Percentiles rank a stretch among this genome's conserved stretches.
Evolutionary conservation across 2,797 vertebrate genomes (phyloP).

Genomic region (Sarcoramphus papa): DNA sequence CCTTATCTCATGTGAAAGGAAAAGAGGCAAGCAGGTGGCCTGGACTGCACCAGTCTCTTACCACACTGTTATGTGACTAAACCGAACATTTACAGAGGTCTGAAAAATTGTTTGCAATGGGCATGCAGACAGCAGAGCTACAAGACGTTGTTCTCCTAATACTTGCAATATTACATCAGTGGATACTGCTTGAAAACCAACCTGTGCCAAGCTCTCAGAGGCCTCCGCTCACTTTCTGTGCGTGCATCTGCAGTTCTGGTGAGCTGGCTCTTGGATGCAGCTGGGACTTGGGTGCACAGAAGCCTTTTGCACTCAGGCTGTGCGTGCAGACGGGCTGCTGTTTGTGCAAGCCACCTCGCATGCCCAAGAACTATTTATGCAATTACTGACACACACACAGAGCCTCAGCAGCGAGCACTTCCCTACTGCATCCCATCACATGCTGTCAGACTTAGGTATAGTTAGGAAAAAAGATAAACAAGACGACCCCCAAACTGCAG

Average conservation of each 20-base stretch:
- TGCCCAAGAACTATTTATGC: too few species aligned
- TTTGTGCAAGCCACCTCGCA: not conserved
- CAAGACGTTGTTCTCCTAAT: not conserved
- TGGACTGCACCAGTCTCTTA: not conserved
- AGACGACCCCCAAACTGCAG: not conserved
- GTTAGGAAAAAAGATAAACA: fast-evolving
- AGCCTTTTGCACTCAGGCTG: not conserved
- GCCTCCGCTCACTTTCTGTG: not conserved
- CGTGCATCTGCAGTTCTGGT: not conserved
- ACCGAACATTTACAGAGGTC: not conserved
- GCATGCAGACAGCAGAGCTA: not conserved
- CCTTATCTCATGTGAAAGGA: not conserved
- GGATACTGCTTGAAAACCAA: not conserved
- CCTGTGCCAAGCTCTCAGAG: not conserved
- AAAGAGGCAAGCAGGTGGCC: not conserved
- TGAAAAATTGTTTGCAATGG: not conserved
- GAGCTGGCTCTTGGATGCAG: not conserved
- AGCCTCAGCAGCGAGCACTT: fast-evolving
- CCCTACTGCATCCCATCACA: not conserved
- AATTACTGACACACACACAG: not conserved
- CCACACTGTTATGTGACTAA: not conserved
- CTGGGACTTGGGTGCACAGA: not conserved
- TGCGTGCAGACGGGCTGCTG: not conserved
- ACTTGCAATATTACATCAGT: not conserved
- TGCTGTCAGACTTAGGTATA: not conserved